Conservation (phyloP, 2,113 vertebrate species). For the Hassar affinis region DNA sequence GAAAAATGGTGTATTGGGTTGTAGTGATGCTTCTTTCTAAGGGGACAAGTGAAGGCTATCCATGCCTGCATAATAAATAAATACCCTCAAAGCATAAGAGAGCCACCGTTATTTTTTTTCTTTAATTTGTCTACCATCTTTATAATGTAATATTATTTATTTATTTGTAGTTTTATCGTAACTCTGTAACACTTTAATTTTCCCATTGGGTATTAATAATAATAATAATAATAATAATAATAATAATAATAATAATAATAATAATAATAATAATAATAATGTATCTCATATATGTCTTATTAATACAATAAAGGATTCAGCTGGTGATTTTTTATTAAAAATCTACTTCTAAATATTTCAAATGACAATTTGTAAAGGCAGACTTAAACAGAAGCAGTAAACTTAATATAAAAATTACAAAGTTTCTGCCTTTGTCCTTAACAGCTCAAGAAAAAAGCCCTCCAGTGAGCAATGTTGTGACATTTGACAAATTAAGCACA, state of each 20-base stretch:
- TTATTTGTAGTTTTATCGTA: not conserved
- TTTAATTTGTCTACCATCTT: too few relatives aligned
- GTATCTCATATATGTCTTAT: not conserved
- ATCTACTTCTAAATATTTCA: not conserved
- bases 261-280: not conserved
- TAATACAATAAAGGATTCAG: not conserved
- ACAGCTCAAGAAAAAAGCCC: slow-evolving; percentile 17
- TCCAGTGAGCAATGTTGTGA: slow-evolving; percentile 44
- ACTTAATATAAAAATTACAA: not conserved
- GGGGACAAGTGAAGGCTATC: too few relatives aligned
- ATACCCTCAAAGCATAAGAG: too few relatives aligned
- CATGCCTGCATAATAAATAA: too few relatives aligned
- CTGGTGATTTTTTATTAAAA: not conserved
- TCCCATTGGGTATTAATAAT: not conserved
- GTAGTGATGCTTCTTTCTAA: too few relatives aligned
- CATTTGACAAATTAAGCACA: slow-evolving; percentile 54
- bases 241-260: too few relatives aligned
- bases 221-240: not conserved
- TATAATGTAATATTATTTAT: not conserved
- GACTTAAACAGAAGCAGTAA: not conserved
- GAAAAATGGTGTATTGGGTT: too few relatives aligned
- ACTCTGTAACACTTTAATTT: not conserved
- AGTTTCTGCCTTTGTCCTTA: not conserved
- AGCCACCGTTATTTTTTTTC: too few relatives aligned
- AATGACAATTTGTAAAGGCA: not conserved